Evolutionary conservation across 2,113 vertebrate species (phyloP).

Genomic region (Austrofundulus limnaeus): DNA sequence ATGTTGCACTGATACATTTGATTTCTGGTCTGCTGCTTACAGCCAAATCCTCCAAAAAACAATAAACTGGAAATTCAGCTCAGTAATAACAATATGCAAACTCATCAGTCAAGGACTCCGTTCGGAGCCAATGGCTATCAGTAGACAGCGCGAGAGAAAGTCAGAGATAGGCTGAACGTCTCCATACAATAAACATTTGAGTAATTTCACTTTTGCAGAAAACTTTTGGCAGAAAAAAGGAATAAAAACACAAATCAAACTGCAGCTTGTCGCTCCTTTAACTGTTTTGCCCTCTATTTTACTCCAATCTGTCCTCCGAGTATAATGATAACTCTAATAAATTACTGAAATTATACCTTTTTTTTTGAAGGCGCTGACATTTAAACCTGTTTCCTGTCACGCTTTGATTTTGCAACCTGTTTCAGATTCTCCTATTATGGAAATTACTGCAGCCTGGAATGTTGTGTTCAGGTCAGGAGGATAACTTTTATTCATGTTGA

Average conservation of each 20-base stretch:
- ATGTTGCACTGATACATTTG: constrained; percentile 42
- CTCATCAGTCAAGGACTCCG: constrained; percentile 59
- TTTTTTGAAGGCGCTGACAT: constrained; percentile 30
- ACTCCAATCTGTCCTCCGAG: constrained; percentile 8
- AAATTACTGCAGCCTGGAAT: constrained; percentile 47
- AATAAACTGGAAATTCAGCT: constrained; percentile 59
- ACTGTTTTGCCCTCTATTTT: constrained; percentile 6
- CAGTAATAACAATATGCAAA: constrained; percentile 62
- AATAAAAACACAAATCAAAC: constrained; percentile 54
- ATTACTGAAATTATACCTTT: constrained; percentile 13
- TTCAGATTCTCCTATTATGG: constrained; percentile 46
- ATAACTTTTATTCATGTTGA: constrained; percentile 15
- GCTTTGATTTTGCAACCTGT: constrained; percentile 35
- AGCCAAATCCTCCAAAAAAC: constrained; percentile 60
- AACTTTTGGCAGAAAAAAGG: constrained; percentile 52
- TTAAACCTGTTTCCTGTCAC: constrained; percentile 54
- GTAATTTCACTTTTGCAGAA: constrained; percentile 40
- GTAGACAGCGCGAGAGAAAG: constrained; percentile 28
- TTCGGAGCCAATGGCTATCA: constrained; percentile 58
- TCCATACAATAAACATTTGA: constrained; percentile 59
- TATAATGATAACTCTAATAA: constrained; percentile 48
- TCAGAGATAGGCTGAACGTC: constrained; percentile 46
- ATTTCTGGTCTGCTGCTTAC: constrained; percentile 46
- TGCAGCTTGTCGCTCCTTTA: constrained; percentile 6
- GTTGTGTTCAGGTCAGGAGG: constrained; percentile 38